Conservation (phyloP, 1,140 invertebrate species). For the Zaprionus davidi region DNA sequence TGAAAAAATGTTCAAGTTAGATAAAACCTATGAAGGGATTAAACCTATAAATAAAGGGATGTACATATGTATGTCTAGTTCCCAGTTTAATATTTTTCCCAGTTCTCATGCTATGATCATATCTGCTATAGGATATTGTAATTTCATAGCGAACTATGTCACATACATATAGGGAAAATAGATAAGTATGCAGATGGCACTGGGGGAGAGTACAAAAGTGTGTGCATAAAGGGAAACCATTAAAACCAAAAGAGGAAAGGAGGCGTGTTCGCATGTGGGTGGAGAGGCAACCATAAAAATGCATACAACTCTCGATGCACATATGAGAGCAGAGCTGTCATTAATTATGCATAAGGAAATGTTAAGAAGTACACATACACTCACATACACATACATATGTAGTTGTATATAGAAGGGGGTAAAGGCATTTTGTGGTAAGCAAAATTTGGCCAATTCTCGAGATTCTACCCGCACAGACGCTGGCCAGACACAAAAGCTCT, state of each 20-base stretch:
- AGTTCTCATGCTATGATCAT: neutral
- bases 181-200: slow-evolving; percentile 2
- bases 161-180: neutral
- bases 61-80: no score
- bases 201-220: neutral
- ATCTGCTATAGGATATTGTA: neutral
- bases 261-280: slow-evolving; percentile 1
- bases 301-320: slow-evolving; percentile 39
- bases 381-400: neutral
- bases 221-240: slow-evolving; percentile 18
- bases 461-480: slow-evolving; percentile 26
- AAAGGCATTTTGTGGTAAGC: neutral
- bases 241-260: slow-evolving; percentile 4
- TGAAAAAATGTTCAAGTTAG: neutral
- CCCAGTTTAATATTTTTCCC: neutral
- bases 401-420: neutral
- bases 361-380: slow-evolving; percentile 11
- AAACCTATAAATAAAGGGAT: no score
- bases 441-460: slow-evolving; percentile 30
- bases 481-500: slow-evolving; percentile 29
- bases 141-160: neutral
- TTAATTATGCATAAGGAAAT: slow-evolving; percentile 49
- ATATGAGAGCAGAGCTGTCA: slow-evolving; percentile 18
- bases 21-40: neutral
- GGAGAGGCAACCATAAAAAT: slow-evolving; percentile 46